A percentile compares a stretch with the other conserved stretches of the same genome.
These are phyloP conservation scores for Aphidius ervi DNA, from an alignment of 1,140 invertebrate species.

Conservation along the genomic window DNA sequence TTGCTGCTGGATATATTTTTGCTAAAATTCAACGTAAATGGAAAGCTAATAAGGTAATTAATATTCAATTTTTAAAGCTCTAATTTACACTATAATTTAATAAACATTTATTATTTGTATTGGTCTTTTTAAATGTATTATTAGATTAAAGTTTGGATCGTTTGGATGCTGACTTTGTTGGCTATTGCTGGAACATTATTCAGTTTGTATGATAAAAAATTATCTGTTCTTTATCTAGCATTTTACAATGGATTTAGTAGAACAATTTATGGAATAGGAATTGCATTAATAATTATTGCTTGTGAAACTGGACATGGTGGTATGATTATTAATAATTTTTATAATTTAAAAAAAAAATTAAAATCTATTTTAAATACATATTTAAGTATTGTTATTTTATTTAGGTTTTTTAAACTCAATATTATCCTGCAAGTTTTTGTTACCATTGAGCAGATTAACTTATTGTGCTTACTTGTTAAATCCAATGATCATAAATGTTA, in stretches of 20 bases:
- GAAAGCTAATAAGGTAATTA: slow-evolving; percentile 39
- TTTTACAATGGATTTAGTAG: slow-evolving; percentile 47
- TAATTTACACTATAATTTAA: too few species aligned
- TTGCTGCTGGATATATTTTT: slow-evolving; percentile 47
- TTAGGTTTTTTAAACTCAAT: slow-evolving; percentile 48
- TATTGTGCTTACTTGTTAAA: slow-evolving; percentile 54
- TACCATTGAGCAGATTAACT: slow-evolving; percentile 53
- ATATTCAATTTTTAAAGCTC: background rate
- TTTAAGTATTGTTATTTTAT: slow-evolving; percentile 14
- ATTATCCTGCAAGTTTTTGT: slow-evolving; percentile 46
- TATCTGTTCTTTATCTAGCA: slow-evolving; percentile 40
- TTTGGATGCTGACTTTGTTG: too few species aligned
- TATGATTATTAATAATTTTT: slow-evolving; percentile 25
- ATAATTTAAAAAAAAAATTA: background rate
- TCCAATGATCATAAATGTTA: slow-evolving; percentile 47
- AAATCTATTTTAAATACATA: too few species aligned
- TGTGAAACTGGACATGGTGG: slow-evolving; percentile 50
- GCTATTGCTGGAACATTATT: slow-evolving; percentile 32
- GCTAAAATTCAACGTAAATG: slow-evolving; percentile 44
- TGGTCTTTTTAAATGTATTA: too few species aligned
- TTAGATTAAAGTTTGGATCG: too few species aligned
- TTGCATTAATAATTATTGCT: slow-evolving; percentile 53
- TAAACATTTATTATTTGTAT: background rate
- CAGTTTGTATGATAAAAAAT: slow-evolving; percentile 39
- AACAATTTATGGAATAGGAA: slow-evolving; percentile 51